Base-by-base conservation (phyloP, 2,113 vertebrate genomes). In the Cyprinodon variegatus region DNA sequence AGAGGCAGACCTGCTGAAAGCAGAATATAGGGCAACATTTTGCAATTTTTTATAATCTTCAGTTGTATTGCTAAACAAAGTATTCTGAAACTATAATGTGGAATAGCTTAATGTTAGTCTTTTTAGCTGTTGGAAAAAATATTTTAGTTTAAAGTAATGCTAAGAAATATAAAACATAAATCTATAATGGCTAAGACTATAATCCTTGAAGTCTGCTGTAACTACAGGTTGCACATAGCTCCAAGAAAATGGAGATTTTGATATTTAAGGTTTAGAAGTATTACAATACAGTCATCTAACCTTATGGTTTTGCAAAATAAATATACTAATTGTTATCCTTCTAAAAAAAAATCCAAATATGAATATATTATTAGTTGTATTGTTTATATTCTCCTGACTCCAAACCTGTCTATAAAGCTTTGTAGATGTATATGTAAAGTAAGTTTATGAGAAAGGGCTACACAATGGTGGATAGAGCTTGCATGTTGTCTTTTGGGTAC, bases 31-130 rank as follows among this genome's bases (percentile, higher is more conserved):
- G 65, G 73, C 71, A 82, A 71, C 68, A 68, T 70, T 65, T 72
- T 61, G 72, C 69, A 81, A 68, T 65, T 68, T 70, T 64, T 70
- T 68, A 40, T 66, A 17, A 67, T 48, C 66, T 61, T 43, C 60
- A 68, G 1, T 67, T 76, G 79, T 67, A 29, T 82, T 77, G 61
- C 48, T 86, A 88, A 90, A 88, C 86, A 90, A 89, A 79, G 68
- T 85, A 76, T 61, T 71, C 78, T 70, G 88, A 84, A 86, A 86
- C 66, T 85, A 87, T 29, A 82, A 90, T 15, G 40, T 46, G 71
- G 78, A 60, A 85, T 87, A 88, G 89, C 61, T 65, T 66, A 63
- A 67, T 39, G 39, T 72, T 84, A 78, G 66, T 76, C 69, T 70
- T 89, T 84, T 74, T 78, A 66, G 65, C 48, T 76, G 7, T 68